Evolutionary conservation across 2,888 invertebrate species (phyloP).

Genomic region (Ernsta delagoae): DNA sequence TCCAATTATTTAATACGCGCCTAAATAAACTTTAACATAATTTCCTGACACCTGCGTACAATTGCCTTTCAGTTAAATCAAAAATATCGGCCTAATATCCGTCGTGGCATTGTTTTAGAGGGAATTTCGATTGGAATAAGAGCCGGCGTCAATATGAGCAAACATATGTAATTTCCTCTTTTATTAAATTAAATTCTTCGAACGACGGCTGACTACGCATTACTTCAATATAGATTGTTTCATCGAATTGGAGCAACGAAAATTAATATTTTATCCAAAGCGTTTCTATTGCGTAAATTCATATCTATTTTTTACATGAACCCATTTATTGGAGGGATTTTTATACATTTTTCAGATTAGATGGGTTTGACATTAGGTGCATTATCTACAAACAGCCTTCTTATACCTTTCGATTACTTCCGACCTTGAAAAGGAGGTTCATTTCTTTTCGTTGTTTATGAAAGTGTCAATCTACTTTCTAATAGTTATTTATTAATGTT

Average conservation of each 20-base stretch:
- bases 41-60: slow-evolving; percentile 27
- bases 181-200: slow-evolving; percentile 76
- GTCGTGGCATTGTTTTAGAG: slow-evolving; percentile 75
- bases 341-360: no score
- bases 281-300: neutral
- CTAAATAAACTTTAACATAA: slow-evolving; percentile 26
- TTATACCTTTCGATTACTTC: no score
- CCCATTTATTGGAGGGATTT: no score
- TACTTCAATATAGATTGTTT: slow-evolving; percentile 58
- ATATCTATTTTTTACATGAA: no score
- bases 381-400: no score
- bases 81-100: slow-evolving; percentile 77
- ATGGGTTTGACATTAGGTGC: no score
- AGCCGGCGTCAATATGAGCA: slow-evolving; percentile 69
- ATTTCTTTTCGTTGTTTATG: no score
- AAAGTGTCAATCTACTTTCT: no score
- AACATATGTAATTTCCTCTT: slow-evolving; percentile 79
- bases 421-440: no score
- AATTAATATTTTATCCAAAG: slow-evolving; percentile 44
- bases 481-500: no score
- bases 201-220: slow-evolving; percentile 58
- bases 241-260: slow-evolving; percentile 54
- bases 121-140: slow-evolving; percentile 75
- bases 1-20: no score
- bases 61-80: slow-evolving; percentile 27